Percentiles rank a stretch among this genome's conserved stretches.
These are phyloP conservation scores for Antheraea assamensis DNA, from an alignment of 2,888 invertebrate species.

Conservation along the genomic window DNA sequence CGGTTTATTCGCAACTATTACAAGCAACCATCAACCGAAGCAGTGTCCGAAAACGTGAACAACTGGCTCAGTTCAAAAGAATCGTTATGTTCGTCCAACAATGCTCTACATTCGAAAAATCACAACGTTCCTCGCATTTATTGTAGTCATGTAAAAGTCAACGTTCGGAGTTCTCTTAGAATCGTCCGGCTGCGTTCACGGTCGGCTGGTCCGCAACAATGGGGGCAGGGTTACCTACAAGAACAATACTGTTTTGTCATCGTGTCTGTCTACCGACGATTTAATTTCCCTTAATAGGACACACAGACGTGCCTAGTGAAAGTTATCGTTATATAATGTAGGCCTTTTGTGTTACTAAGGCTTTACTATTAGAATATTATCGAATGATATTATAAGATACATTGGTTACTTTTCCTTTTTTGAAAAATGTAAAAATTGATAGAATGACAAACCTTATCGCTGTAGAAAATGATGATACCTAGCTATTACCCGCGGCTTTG, in stretches of 20 bases:
- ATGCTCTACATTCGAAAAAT: not conserved
- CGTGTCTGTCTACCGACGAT: constrained; percentile 9
- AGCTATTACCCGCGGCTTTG: too few species aligned
- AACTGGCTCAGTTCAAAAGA: too few species aligned
- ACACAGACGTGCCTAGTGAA: constrained; percentile 5
- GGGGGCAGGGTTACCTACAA: constrained; percentile 4
- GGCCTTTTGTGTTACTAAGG: not conserved
- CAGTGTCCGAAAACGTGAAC: too few species aligned
- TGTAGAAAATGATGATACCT: too few species aligned
- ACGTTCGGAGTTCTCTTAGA: not conserved
- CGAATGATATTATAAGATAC: not conserved
- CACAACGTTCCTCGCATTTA: not conserved
- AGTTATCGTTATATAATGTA: constrained; percentile 4
- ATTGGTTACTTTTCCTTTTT: too few species aligned
- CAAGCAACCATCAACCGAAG: too few species aligned
- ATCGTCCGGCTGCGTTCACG: not conserved
- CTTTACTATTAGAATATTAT: not conserved
- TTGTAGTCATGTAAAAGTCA: constrained; percentile 2
- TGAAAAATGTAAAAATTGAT: too few species aligned
- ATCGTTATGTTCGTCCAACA: not conserved
- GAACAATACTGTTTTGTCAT: constrained; percentile 12
- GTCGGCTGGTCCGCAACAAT: constrained; percentile 3
- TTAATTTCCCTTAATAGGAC: constrained; percentile 5
- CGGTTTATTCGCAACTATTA: too few species aligned
- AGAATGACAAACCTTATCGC: too few species aligned